A percentile compares a stretch with the other conserved stretches of the same genome.
Evolutionary conservation across 2,888 invertebrate genomes (phyloP).

Genomic region (Sinelater perroti): DNA sequence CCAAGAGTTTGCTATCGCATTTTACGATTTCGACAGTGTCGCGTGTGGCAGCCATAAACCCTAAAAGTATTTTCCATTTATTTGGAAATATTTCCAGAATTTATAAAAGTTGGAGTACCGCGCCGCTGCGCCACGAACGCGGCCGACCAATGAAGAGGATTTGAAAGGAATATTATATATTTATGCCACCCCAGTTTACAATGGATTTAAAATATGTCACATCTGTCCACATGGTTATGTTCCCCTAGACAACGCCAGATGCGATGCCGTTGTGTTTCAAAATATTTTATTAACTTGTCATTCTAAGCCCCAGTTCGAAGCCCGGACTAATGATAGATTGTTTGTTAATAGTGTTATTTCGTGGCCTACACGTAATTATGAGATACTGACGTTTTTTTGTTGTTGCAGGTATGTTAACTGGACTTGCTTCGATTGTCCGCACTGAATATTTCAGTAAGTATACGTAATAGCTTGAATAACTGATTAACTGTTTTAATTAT

Average conservation of each 20-base stretch:
- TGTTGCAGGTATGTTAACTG: conserved; percentile 30
- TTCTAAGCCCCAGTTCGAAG: conserved; percentile 29
- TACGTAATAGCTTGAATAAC: too few relatives aligned
- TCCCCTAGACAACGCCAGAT: conserved; percentile 47
- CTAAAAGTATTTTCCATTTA: too few relatives aligned
- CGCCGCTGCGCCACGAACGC: background rate
- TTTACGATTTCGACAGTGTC: too few relatives aligned
- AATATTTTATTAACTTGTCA: conserved; percentile 42
- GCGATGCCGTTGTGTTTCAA: conserved; percentile 34
- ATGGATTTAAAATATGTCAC: conserved; percentile 48
- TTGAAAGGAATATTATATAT: conserved; percentile 34
- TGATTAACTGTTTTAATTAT: too few relatives aligned
- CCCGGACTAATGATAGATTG: conserved; percentile 24
- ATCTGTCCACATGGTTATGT: conserved; percentile 48
- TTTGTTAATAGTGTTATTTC: conserved; percentile 21
- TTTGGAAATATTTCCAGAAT: background rate
- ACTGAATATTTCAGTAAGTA: too few relatives aligned
- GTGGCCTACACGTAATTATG: background rate
- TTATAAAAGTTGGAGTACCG: background rate
- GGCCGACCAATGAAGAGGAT: conserved; percentile 9
- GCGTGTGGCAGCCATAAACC: too few relatives aligned
- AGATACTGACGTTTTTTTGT: conserved; percentile 15
- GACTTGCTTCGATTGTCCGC: too few relatives aligned
- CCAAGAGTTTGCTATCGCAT: conserved; percentile 8
- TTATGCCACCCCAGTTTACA: conserved; percentile 38